Evolutionary conservation across 2,797 vertebrate genomes (phyloP), one percentile per base, ranked within the genome.

Genomic region (Cyprinella venusta): DNA sequence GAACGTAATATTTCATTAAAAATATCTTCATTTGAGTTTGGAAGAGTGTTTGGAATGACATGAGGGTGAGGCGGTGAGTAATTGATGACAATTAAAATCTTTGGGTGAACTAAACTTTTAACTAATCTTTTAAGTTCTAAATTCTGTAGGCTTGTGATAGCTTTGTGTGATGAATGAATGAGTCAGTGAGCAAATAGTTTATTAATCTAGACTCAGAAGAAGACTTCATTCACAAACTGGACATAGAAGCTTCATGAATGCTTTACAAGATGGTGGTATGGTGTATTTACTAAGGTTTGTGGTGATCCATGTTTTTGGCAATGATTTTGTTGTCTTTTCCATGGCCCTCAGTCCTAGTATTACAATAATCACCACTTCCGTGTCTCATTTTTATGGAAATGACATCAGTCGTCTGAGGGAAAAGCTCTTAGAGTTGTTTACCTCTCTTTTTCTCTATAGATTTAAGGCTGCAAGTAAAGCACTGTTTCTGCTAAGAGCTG

Each of bases 391-490:
- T 76, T 81, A 85, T 77, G 79, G 65, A 85, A 82, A 85, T 82
- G 77, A 64, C 56, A 78, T 65, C 54, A 38, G 48, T 48, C 38
- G 36, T 63, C 33, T 30, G 79, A 45, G 65, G 24, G 9, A 64
- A 64, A 42, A 19, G 63, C 72, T 81, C 30, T 24, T 13, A 67
- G 67, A 16, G 52, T 24, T 3, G 2, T 76, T 77, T 68, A 30
- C 81, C 64, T 82, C 61, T 0, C 3, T 74, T 75, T 84, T 61
- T 40, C 69, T 70, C 72, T 86, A 89, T 92, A 87, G 90, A 92
- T 92, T 91, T 89, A 26, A 84, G 30, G 6, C 30, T 24, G 42
- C 10, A 76, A 71, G 71, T 26, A 68, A 45, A 72, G 21, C 59
- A 54, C 21, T 68, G 76, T 74, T 52, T 63, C 12, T 63, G 24